A percentile compares a stretch with the other conserved stretches of the same genome.
Evolutionary conservation across 1,140 invertebrate species (phyloP).

Genomic region (Oryctes rhinoceros): DNA sequence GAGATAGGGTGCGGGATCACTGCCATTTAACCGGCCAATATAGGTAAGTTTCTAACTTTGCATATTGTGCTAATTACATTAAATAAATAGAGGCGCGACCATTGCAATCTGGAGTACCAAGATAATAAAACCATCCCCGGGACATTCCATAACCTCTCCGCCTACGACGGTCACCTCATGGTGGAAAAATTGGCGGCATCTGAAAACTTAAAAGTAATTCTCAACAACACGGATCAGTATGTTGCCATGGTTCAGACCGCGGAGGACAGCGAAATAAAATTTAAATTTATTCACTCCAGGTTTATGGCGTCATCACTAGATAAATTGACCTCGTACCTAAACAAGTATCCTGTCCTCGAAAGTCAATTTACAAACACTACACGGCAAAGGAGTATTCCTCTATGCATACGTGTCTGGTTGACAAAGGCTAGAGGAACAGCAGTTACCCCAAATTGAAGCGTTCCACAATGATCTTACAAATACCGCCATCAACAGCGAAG

Average conservation of each 20-base stretch:
- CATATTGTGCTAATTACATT: neutral
- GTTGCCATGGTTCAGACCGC: too few relatives aligned
- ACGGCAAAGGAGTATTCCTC: too few relatives aligned
- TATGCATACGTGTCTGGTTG: slow-evolving; percentile 51
- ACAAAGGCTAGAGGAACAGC: slow-evolving; percentile 45
- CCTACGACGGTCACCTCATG: too few relatives aligned
- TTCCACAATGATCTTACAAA: too few relatives aligned
- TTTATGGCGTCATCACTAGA: slow-evolving; percentile 49
- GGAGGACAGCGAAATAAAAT: slow-evolving; percentile 28
- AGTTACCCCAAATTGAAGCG: slow-evolving; percentile 51
- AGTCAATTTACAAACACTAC: neutral
- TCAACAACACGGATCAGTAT: too few relatives aligned
- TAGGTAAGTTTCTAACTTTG: neutral
- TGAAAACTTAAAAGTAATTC: neutral
- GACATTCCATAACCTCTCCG: too few relatives aligned
- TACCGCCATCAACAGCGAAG: too few relatives aligned
- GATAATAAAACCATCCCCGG: slow-evolving; percentile 53
- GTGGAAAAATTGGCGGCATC: slow-evolving; percentile 50
- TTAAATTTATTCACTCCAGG: slow-evolving; percentile 36
- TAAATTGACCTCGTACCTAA: slow-evolving; percentile 43
- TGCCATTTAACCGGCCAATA: too few relatives aligned
- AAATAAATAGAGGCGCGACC: neutral
- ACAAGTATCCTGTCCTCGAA: too few relatives aligned
- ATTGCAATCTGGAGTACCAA: too few relatives aligned
- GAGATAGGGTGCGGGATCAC: neutral